These are phyloP conservation scores for Neogobius melanostomus DNA, from an alignment of 2,113 vertebrate genomes.

Conservation along the genomic window DNA sequence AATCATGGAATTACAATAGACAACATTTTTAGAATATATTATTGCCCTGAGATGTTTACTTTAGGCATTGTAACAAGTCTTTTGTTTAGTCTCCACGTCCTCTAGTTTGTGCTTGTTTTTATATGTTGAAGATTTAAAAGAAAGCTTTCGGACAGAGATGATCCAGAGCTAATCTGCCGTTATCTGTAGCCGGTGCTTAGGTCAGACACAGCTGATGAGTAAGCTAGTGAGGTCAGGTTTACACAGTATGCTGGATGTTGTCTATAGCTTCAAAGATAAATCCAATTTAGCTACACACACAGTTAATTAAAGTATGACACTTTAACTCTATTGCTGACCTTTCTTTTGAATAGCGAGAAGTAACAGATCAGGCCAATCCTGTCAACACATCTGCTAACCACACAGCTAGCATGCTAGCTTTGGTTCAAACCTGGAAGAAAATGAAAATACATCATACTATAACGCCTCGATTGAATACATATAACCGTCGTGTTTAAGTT, in stretches of 20 bases:
- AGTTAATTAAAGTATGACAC: too few relatives aligned
- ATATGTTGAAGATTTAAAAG: not conserved
- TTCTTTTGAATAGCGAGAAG: not conserved
- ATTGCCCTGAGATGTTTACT: too few relatives aligned
- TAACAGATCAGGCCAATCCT: slow-evolving; percentile 8
- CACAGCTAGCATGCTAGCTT: slow-evolving; percentile 42
- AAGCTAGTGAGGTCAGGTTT: not conserved
- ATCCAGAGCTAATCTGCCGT: not conserved
- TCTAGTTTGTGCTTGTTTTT: not conserved
- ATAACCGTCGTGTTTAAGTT: too few relatives aligned
- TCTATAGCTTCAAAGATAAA: not conserved
- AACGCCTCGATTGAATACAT: too few relatives aligned
- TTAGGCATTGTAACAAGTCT: too few relatives aligned
- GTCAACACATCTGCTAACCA: slow-evolving; percentile 12
- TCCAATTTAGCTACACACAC: not conserved
- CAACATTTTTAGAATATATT: too few relatives aligned
- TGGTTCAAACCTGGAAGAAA: not conserved
- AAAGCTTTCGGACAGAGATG: not conserved
- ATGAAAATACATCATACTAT: not conserved
- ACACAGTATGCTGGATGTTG: not conserved
- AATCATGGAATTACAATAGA: too few relatives aligned
- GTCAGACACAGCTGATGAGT: not conserved
- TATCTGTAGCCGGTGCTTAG: not conserved
- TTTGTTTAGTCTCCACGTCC: not conserved
- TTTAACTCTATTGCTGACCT: not conserved